These are phyloP conservation scores for Cassiopea xamachana DNA, from an alignment of 30 jellyfish, hydroid and myxozoan genomes.

Conservation along the genomic window DNA sequence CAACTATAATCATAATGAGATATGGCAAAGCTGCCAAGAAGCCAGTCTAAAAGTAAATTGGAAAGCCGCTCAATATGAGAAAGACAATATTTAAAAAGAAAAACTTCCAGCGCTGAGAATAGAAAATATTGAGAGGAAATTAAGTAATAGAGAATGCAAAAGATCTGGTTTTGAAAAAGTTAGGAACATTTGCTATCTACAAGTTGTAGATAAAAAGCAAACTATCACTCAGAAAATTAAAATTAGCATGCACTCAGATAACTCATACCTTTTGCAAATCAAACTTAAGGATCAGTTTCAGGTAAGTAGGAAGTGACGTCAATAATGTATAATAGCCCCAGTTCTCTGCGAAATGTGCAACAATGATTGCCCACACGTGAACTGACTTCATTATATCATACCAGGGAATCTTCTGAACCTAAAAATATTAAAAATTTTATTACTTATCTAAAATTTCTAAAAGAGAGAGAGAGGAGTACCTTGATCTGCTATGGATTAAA, in stretches of 20 bases:
- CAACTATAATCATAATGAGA: slow-evolving; percentile 79
- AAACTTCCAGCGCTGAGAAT: too few relatives aligned
- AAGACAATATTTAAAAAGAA: too few relatives aligned
- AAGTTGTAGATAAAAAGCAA: too few relatives aligned
- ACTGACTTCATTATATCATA: slow-evolving; percentile 60
- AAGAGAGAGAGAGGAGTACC: too few relatives aligned
- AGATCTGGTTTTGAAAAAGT: too few relatives aligned
- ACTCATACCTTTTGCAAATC: slow-evolving; percentile 79
- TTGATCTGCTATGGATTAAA: too few relatives aligned
- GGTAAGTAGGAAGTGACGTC: slow-evolving; percentile 91
- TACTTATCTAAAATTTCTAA: too few relatives aligned
- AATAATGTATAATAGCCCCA: slow-evolving; percentile 93
- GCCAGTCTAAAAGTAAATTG: slow-evolving; percentile 77
- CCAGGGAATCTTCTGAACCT: slow-evolving; percentile 86
- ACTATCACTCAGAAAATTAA: too few relatives aligned
- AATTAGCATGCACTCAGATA: not conserved
- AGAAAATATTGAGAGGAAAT: too few relatives aligned
- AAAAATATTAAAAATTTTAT: not conserved
- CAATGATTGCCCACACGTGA: slow-evolving; percentile 90
- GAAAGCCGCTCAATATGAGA: too few relatives aligned
- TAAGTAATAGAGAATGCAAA: too few relatives aligned
- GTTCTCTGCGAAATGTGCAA: slow-evolving; percentile 84
- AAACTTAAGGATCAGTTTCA: slow-evolving; percentile 72
- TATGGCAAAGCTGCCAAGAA: slow-evolving; percentile 87
- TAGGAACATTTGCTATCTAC: too few relatives aligned